These are phyloP conservation scores for Adelphocoris suturalis DNA, from an alignment of 2,888 invertebrate species.

Conservation along the genomic window DNA sequence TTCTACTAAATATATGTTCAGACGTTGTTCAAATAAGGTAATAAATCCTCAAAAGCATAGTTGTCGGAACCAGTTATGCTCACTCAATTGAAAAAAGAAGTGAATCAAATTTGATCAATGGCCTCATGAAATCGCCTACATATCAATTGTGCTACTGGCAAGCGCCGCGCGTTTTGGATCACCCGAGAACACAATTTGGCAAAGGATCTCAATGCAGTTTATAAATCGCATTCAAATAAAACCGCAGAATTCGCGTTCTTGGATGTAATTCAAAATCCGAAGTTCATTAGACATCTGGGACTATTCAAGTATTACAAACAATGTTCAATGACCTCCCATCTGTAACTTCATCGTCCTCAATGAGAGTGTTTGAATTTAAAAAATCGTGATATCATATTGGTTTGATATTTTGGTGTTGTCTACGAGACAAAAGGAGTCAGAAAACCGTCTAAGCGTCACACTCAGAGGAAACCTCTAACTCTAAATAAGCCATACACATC, in stretches of 20 bases:
- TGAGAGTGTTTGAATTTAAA: not conserved
- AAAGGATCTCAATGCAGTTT: too few relatives aligned
- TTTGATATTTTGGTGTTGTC: not conserved
- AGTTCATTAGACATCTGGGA: not conserved
- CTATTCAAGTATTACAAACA: not conserved
- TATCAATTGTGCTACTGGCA: too few relatives aligned
- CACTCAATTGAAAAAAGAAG: too few relatives aligned
- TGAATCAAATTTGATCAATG: too few relatives aligned
- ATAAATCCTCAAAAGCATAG: too few relatives aligned
- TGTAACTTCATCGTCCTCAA: not conserved
- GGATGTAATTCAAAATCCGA: not conserved
- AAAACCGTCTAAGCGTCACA: not conserved
- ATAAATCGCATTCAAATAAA: not conserved
- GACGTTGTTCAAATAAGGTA: too few relatives aligned
- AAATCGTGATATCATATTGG: not conserved
- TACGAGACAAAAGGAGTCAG: not conserved
- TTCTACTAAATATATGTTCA: too few relatives aligned
- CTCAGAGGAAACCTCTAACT: not conserved
- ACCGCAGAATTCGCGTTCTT: not conserved
- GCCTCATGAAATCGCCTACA: too few relatives aligned
- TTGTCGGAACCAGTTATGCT: too few relatives aligned
- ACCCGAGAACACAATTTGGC: too few relatives aligned
- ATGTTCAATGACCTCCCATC: not conserved
- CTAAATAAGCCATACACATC: conserved; percentile 42
- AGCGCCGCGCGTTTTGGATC: too few relatives aligned